Evolutionary conservation across 2,113 vertebrate genomes (phyloP).

Genomic region (Edolisoma coerulescens): DNA sequence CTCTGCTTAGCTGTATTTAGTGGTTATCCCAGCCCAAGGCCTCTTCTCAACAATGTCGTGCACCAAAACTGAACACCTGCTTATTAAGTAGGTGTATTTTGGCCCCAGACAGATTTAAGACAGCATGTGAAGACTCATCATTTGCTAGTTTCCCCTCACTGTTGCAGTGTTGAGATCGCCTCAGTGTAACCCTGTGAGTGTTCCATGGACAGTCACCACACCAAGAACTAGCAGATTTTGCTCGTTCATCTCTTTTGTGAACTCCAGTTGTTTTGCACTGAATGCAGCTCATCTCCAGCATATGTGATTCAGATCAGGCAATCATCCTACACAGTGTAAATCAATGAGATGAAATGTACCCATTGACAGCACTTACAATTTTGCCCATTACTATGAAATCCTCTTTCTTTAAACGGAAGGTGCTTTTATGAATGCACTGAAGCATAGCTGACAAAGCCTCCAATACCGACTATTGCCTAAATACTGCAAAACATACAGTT

Average conservation of each 20-base stretch:
- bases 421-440: conserved; percentile 43
- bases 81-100: neutral
- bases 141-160: neutral
- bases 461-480: neutral
- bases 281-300: neutral
- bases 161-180: neutral
- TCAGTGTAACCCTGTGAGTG: neutral
- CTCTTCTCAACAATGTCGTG: neutral
- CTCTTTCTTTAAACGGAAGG: conserved; percentile 36
- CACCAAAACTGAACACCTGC: neutral
- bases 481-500: conserved; percentile 44
- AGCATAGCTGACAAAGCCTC: conserved; percentile 49
- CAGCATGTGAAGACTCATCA: neutral
- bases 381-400: conserved; percentile 52
- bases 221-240: neutral
- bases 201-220: accelerated
- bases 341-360: conserved; percentile 54
- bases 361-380: conserved; percentile 54
- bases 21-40: neutral
- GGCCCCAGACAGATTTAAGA: neutral
- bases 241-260: neutral
- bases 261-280: neutral
- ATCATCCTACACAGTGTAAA: conserved; percentile 28
- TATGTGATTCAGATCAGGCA: conserved; percentile 28
- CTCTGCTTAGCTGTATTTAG: neutral